Percentiles rank a stretch among this genome's conserved stretches.
Evolutionary conservation across 2,797 vertebrate genomes (phyloP).

Genomic region (Acanthurus lineatus): DNA sequence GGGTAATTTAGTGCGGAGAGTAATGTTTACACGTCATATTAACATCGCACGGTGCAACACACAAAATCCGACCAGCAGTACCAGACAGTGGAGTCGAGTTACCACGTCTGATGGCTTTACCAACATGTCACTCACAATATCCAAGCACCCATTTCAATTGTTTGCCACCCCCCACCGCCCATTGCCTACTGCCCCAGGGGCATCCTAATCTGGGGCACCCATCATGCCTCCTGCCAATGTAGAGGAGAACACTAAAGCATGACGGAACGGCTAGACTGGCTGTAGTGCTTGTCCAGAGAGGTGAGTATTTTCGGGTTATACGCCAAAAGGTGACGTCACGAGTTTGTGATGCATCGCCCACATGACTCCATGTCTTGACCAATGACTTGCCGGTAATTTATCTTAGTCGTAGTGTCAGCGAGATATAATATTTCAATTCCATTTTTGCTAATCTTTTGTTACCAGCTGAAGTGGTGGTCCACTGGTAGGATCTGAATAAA

Average conservation of each 20-base stretch:
- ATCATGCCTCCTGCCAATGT: constrained; percentile 58
- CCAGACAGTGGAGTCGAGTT: constrained; percentile 1
- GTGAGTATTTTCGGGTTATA: constrained; percentile 49
- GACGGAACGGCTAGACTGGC: constrained; percentile 68
- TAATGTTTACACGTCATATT: background rate
- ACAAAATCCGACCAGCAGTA: constrained; percentile 12
- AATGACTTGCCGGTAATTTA: constrained; percentile 84
- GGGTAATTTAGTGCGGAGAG: background rate
- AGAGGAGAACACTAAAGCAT: constrained; percentile 61
- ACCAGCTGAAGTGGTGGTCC: constrained; percentile 83
- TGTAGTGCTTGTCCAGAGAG: constrained; percentile 79
- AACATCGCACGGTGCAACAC: background rate
- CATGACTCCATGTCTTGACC: constrained; percentile 87
- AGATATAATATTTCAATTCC: constrained; percentile 73
- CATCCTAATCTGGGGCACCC: constrained; percentile 74
- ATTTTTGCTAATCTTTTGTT: constrained; percentile 83
- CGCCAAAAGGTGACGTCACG: constrained; percentile 83
- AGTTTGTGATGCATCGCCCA: constrained; percentile 84
- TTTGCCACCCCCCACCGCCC: constrained; percentile 29
- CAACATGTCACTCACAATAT: constrained; percentile 57
- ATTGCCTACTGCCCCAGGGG: constrained; percentile 55
- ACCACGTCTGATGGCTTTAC: constrained; percentile 20
- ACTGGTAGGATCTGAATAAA: constrained; percentile 80
- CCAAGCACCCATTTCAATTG: constrained; percentile 47
- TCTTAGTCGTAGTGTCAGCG: constrained; percentile 53